Conservation (phyloP, 2,797 vertebrate genomes). For the Threskiornis aethiopicus region DNA sequence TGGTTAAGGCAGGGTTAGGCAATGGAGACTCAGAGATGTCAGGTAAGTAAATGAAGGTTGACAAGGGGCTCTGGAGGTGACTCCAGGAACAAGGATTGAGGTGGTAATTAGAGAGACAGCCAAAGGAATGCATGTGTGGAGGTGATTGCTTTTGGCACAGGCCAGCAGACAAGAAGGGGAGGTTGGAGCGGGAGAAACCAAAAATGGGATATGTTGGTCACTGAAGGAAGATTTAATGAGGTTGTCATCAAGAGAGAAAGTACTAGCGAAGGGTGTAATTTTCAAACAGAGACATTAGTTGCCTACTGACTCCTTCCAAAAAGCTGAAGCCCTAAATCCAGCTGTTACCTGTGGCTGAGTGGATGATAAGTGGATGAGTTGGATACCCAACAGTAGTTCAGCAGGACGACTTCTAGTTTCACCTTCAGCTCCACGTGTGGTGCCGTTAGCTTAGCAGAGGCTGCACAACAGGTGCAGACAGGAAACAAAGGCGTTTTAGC, state of each 20-base stretch:
- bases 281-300: background rate
- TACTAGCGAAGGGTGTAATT: background rate
- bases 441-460: background rate
- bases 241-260: background rate
- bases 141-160: background rate
- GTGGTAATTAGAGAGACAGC: background rate
- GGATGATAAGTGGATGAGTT: too few species aligned
- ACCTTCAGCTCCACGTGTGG: background rate
- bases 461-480: background rate
- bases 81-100: background rate
- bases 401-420: background rate
- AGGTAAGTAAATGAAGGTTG: background rate
- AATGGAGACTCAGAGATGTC: background rate
- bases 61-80: background rate
- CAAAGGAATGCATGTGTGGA: background rate
- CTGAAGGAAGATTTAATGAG: background rate
- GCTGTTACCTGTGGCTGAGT: background rate
- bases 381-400: background rate
- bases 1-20: background rate
- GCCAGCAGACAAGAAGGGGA: background rate
- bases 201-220: background rate
- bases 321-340: background rate
- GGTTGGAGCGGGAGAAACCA: background rate
- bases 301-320: background rate
- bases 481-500: background rate